These are phyloP conservation scores for Drosophila littoralis DNA, from an alignment of 1,140 invertebrate species.

Conservation along the genomic window DNA sequence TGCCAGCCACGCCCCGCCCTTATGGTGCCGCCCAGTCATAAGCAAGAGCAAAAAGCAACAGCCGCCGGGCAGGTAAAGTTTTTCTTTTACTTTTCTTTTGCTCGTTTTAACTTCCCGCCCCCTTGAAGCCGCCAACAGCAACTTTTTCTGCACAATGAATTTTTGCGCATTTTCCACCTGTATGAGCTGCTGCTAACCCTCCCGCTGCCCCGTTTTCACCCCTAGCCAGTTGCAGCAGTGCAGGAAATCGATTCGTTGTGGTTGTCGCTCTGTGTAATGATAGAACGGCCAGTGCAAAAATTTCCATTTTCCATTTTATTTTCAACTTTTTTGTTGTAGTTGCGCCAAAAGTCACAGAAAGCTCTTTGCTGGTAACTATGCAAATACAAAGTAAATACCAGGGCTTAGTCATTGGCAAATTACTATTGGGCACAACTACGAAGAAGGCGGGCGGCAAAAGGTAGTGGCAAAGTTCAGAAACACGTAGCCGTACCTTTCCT, in stretches of 20 bases:
- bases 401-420: conserved; percentile 67
- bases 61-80: conserved; percentile 65
- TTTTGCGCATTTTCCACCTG: conserved; percentile 82
- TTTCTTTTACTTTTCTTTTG: conserved; percentile 17
- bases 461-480: not conserved
- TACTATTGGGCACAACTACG: conserved; percentile 26
- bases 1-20: conserved; percentile 22
- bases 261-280: conserved; percentile 70
- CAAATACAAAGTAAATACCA: conserved; percentile 64
- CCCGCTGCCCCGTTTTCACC: not conserved
- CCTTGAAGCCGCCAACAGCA: not conserved
- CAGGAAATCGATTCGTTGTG: conserved; percentile 77
- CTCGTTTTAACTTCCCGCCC: conserved; percentile 4
- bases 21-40: conserved; percentile 1
- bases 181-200: conserved; percentile 51
- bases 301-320: conserved; percentile 51
- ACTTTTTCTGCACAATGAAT: conserved; percentile 83
- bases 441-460: not conserved
- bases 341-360: conserved; percentile 40
- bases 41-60: conserved; percentile 70
- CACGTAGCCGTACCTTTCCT: not conserved
- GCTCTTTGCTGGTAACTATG: conserved; percentile 58
- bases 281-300: conserved; percentile 35
- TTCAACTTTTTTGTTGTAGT: conserved; percentile 15
- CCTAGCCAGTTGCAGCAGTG: not conserved